A percentile compares a stretch with the other conserved stretches of the same genome.
Evolutionary conservation across 2,797 vertebrate genomes (phyloP).

Genomic region (Florisuga fusca): DNA sequence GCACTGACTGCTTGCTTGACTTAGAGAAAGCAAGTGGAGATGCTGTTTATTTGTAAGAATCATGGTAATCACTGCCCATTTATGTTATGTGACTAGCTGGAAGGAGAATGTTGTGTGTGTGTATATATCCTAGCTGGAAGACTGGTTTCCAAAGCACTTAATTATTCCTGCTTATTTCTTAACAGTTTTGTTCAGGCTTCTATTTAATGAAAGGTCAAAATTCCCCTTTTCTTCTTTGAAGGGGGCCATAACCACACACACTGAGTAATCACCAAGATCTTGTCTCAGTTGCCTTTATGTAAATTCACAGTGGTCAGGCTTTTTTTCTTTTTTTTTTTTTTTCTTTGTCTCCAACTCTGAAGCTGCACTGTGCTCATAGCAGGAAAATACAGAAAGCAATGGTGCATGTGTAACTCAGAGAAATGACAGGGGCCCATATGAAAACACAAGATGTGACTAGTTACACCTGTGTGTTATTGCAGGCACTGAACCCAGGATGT

Average conservation of each 20-base stretch:
- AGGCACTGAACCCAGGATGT: not conserved
- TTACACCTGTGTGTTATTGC: fast-evolving
- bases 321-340: not conserved
- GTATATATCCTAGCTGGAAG: not conserved
- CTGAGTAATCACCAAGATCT: not conserved
- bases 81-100: not conserved
- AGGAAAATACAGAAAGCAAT: not conserved
- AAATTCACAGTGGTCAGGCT: not conserved
- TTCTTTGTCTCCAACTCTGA: not conserved
- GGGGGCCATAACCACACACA: not conserved
- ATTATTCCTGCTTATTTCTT: not conserved
- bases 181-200: not conserved
- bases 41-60: not conserved
- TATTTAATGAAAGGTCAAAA: not conserved
- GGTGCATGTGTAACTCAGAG: fast-evolving
- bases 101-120: not conserved
- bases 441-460: not conserved
- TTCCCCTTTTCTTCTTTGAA: not conserved
- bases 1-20: not conserved
- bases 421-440: not conserved
- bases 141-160: not conserved
- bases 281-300: not conserved
- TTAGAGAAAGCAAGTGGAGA: not conserved
- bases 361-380: not conserved
- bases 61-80: not conserved